Evolutionary conservation across 2,113 vertebrate genomes (phyloP).

Genomic region (Tenrec ecaudatus): DNA sequence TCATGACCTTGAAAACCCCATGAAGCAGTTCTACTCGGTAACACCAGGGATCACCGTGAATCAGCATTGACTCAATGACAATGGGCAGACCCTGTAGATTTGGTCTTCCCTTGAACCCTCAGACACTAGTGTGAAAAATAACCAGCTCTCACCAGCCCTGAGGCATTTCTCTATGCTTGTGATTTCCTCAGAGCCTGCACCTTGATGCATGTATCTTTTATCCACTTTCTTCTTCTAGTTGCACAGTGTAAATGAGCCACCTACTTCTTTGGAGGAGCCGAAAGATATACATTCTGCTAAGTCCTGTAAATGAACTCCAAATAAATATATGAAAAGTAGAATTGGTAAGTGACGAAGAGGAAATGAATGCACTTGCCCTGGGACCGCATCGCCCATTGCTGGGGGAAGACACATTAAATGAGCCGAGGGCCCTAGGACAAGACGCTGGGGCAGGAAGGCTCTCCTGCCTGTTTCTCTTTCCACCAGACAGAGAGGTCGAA

Average conservation of each 20-base stretch:
- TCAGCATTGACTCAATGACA: neutral
- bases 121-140: neutral
- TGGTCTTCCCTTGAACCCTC: neutral
- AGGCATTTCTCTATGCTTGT: neutral
- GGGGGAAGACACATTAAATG: neutral
- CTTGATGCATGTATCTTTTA: slow-evolving; percentile 19
- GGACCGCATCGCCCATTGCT: neutral
- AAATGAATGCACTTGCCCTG: neutral
- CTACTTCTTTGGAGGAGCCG: neutral
- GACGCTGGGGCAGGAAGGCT: neutral
- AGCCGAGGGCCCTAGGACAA: neutral
- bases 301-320: neutral
- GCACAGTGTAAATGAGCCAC: neutral
- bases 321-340: neutral
- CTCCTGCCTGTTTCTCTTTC: neutral
- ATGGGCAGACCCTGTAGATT: neutral
- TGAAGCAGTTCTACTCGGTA: neutral
- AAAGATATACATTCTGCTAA: neutral
- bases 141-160: neutral
- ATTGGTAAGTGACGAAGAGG: neutral
- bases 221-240: neutral
- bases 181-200: neutral
- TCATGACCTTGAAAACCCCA: neutral
- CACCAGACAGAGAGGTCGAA: neutral
- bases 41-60: neutral